phyloP scores from a whole-genome alignment of 1,140 invertebrate genomes.

The Drosophila oshimai region DNA sequence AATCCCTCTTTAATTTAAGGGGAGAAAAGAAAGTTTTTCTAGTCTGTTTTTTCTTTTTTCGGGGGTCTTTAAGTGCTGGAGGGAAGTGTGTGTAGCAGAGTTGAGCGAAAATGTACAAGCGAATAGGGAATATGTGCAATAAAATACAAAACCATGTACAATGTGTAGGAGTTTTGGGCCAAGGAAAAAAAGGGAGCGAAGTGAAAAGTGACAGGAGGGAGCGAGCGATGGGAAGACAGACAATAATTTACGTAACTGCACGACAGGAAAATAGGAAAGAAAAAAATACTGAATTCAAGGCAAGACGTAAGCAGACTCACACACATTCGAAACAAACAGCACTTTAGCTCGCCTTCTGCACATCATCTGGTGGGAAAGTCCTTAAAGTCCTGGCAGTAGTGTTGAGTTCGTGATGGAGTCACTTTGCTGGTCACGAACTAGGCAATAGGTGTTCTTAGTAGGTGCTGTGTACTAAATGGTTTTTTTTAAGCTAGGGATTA shows the following conservation, averaged over 20 bases:
- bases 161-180: conserved; percentile 20
- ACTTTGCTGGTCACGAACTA: too few species aligned
- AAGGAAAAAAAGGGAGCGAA: conserved; percentile 45
- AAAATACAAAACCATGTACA: conserved; percentile 67
- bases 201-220: conserved; percentile 68
- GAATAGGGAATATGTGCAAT: conserved; percentile 73
- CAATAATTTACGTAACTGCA: conserved; percentile 78
- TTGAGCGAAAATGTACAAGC: conserved; percentile 35
- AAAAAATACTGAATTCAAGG: conserved; percentile 15
- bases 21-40: conserved; percentile 44
- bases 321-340: conserved; percentile 48
- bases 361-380: conserved; percentile 47
- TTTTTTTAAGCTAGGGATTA: too few species aligned
- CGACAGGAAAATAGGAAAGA: conserved; percentile 31
- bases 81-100: conserved; percentile 15
- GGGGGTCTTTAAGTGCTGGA: conserved; percentile 64
- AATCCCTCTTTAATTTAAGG: conserved; percentile 56
- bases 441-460: too few species aligned
- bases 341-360: conserved; percentile 55
- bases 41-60: not conserved
- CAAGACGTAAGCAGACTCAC: conserved; percentile 10
- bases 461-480: too few species aligned
- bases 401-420: conserved; percentile 6
- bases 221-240: conserved; percentile 66
- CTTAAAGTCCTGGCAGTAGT: conserved; percentile 13